phyloP scores from a whole-genome alignment of 2,113 vertebrate species.

The Sceloporus undulatus region DNA sequence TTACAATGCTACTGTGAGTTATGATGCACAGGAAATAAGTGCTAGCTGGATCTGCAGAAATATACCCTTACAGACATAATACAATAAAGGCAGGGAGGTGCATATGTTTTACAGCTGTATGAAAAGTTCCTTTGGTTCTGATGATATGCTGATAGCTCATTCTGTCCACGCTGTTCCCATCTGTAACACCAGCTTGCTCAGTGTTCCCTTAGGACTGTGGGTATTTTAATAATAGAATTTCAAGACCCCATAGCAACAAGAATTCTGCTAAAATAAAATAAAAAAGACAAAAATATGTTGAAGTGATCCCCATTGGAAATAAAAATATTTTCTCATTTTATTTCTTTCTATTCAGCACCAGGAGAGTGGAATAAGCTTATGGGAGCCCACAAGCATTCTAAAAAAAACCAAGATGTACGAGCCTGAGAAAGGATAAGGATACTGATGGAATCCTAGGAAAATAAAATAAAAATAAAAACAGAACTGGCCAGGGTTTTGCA shows the following conservation, averaged over 20 bases:
- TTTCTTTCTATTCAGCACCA: conserved; percentile 58
- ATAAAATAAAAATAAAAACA: no score
- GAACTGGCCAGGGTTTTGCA: no score
- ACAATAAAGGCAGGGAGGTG: conserved; percentile 23
- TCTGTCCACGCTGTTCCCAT: conserved; percentile 67
- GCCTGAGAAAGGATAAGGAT: no score
- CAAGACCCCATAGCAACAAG: conserved; percentile 62
- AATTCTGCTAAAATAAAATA: conserved; percentile 64
- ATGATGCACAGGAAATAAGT: conserved; percentile 20
- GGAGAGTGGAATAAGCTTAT: conserved; percentile 61
- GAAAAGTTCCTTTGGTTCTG: conserved; percentile 43
- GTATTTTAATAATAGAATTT: conserved; percentile 74
- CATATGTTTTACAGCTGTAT: conserved; percentile 34
- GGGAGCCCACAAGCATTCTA: conserved; percentile 64
- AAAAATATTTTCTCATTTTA: conserved; percentile 70
- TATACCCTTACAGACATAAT: conserved; percentile 22
- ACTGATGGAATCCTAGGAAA: no score
- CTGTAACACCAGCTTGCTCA: conserved; percentile 76
- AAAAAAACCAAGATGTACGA: conserved; percentile 46
- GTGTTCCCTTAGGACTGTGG: conserved; percentile 71
- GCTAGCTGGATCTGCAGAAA: conserved; percentile 9
- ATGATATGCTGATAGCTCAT: conserved; percentile 42
- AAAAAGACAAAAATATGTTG: conserved; percentile 62
- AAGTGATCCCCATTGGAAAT: conserved; percentile 65
- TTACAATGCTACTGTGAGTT: conserved; percentile 5